Evolutionary conservation across 1,140 invertebrate genomes (phyloP).

Genomic region (Atta cephalotes): DNA sequence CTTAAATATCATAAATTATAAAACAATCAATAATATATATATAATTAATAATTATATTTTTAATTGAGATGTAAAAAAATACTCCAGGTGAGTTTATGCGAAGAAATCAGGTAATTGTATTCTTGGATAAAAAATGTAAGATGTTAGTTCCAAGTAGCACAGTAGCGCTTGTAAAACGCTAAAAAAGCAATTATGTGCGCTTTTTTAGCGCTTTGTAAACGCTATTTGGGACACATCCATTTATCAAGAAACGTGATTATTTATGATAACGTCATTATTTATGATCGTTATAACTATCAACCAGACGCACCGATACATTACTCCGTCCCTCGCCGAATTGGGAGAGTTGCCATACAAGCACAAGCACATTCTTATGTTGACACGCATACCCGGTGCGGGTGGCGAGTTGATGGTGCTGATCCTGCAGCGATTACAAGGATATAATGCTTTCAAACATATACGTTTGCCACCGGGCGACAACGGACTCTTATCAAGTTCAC

Average conservation of each 20-base stretch:
- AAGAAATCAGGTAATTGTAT: background rate
- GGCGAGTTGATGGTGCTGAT: slow-evolving; percentile 89
- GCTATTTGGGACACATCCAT: too few species aligned
- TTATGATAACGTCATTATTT: background rate
- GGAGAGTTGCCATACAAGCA: slow-evolving; percentile 85
- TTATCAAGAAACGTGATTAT: background rate
- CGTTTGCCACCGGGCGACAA: slow-evolving; percentile 85
- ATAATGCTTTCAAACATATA: slow-evolving; percentile 89
- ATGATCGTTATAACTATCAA: slow-evolving; percentile 8
- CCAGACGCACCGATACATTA: slow-evolving; percentile 82
- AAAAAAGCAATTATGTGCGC: too few species aligned
- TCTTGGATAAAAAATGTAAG: background rate
- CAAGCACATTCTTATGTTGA: slow-evolving; percentile 88
- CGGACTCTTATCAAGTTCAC: slow-evolving; percentile 81
- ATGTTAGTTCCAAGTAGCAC: background rate
- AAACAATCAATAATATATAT: background rate
- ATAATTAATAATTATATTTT: background rate
- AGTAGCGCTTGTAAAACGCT: too few species aligned
- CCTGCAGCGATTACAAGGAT: slow-evolving; percentile 88
- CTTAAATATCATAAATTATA: background rate
- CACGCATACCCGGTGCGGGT: slow-evolving; percentile 89
- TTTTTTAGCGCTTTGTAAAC: too few species aligned
- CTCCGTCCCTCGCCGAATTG: slow-evolving; percentile 87
- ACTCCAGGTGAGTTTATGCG: background rate
- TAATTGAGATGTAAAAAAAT: background rate